These are phyloP conservation scores for Engystomops pustulosus DNA, from an alignment of 2,113 vertebrate genomes.

Conservation along the genomic window DNA sequence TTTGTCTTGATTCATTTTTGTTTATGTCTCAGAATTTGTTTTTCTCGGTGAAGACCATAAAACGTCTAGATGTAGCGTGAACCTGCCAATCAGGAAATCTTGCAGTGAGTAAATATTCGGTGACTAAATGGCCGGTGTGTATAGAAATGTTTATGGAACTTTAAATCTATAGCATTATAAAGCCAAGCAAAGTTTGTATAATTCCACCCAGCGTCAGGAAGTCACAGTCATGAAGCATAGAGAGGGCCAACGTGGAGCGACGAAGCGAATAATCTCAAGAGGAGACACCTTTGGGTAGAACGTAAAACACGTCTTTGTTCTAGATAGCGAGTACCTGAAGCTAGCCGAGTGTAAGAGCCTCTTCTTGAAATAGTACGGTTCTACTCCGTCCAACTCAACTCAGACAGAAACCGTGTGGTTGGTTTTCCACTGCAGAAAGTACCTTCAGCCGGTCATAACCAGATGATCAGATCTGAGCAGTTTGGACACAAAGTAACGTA, in stretches of 20 bases:
- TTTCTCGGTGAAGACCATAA: constrained; percentile 50
- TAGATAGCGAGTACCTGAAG: not conserved
- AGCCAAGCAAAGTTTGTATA: constrained; percentile 27
- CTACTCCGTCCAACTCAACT: too few relatives aligned
- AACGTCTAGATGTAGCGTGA: constrained; percentile 46
- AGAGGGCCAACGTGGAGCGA: not conserved
- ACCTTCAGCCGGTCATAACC: too few relatives aligned
- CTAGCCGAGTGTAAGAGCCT: too few relatives aligned
- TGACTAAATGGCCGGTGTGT: constrained; percentile 13
- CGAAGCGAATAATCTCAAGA: not conserved
- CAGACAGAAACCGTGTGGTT: too few relatives aligned
- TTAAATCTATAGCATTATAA: constrained; percentile 26
- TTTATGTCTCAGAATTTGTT: constrained; percentile 49
- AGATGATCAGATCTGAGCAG: too few relatives aligned
- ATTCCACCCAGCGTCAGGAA: constrained; percentile 19
- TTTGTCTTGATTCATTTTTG: constrained; percentile 45
- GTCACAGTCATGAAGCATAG: constrained; percentile 9
- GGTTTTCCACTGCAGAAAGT: too few relatives aligned
- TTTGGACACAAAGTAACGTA: too few relatives aligned
- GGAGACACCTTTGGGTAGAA: not conserved
- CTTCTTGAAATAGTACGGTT: too few relatives aligned
- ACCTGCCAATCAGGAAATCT: constrained; percentile 50
- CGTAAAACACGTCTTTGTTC: not conserved
- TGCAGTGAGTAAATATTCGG: constrained; percentile 3
- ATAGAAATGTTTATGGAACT: constrained; percentile 22